These are phyloP conservation scores for Psittacus erithacus DNA, from an alignment of 2,113 vertebrate genomes.

Conservation along the genomic window DNA sequence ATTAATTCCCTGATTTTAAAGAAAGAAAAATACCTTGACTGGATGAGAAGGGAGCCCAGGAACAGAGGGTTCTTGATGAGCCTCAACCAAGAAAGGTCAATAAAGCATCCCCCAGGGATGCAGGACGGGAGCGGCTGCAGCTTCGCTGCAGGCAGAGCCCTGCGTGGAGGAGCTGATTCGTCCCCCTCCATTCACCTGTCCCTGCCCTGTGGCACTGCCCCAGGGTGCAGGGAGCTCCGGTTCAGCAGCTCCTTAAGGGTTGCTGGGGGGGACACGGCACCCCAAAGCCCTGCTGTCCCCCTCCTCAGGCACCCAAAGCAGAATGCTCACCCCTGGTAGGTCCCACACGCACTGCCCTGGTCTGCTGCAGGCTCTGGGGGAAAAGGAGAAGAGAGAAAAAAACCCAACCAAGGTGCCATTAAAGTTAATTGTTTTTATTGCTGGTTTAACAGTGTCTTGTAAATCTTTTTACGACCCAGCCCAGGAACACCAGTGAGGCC, in stretches of 20 bases:
- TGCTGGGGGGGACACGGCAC: background rate
- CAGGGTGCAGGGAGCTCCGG: background rate
- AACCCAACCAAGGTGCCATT: constrained; percentile 66
- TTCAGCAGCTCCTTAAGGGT: background rate
- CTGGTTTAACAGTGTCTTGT: constrained; percentile 78
- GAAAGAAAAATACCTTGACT: background rate
- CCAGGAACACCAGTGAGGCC: constrained; percentile 56
- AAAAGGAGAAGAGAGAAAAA: background rate
- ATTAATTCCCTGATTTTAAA: constrained; percentile 30
- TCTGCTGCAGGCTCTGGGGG: background rate
- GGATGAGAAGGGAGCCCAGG: background rate
- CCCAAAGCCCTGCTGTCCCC: background rate
- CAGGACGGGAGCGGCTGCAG: background rate
- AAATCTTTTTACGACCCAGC: constrained; percentile 74
- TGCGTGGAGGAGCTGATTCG: background rate
- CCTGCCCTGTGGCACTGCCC: background rate
- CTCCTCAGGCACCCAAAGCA: background rate
- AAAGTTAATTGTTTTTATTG: constrained; percentile 82
- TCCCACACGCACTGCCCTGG: background rate
- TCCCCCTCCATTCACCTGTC: background rate
- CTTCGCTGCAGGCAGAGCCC: background rate
- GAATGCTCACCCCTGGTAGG: background rate
- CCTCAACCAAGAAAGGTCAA: background rate
- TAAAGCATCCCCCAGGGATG: background rate
- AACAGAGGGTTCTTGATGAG: rapidly evolving